These are phyloP conservation scores for Trichomycterus rosablanca DNA, from an alignment of 2,113 vertebrate genomes.

Conservation along the genomic window DNA sequence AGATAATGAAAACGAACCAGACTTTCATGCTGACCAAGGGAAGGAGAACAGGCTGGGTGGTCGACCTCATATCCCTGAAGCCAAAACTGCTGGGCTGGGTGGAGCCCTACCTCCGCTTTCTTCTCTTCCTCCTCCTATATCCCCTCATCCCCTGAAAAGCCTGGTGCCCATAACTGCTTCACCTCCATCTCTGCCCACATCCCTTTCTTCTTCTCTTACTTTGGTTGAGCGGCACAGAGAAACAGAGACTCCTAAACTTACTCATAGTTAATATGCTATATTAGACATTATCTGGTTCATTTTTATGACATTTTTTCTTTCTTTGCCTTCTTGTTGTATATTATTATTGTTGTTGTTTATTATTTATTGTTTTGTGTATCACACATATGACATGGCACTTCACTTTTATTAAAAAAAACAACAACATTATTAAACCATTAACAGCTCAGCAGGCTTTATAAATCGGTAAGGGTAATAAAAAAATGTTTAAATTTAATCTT, in stretches of 20 bases:
- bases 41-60: slow-evolving; percentile 60
- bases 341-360: neutral
- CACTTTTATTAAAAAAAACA: too few species aligned
- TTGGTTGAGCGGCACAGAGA: slow-evolving; percentile 69
- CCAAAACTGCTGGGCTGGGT: slow-evolving; percentile 56
- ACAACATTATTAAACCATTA: too few species aligned
- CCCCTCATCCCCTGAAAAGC: slow-evolving; percentile 67
- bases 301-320: neutral
- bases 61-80: slow-evolving; percentile 51
- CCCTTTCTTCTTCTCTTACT: slow-evolving; percentile 58
- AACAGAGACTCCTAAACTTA: slow-evolving; percentile 71
- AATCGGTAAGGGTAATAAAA: too few species aligned
- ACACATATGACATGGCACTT: too few species aligned
- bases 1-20: slow-evolving; percentile 79
- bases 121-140: slow-evolving; percentile 63
- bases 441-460: too few species aligned
- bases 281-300: neutral
- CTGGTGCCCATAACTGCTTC: slow-evolving; percentile 59
- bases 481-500: too few species aligned
- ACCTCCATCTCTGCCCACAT: slow-evolving; percentile 60
- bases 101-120: slow-evolving; percentile 53
- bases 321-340: neutral
- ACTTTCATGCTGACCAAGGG: slow-evolving; percentile 61
- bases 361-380: neutral
- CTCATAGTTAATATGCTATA: slow-evolving; percentile 67